Conservation (phyloP, 2,888 invertebrate species). For the Agrypnus murinus region DNA sequence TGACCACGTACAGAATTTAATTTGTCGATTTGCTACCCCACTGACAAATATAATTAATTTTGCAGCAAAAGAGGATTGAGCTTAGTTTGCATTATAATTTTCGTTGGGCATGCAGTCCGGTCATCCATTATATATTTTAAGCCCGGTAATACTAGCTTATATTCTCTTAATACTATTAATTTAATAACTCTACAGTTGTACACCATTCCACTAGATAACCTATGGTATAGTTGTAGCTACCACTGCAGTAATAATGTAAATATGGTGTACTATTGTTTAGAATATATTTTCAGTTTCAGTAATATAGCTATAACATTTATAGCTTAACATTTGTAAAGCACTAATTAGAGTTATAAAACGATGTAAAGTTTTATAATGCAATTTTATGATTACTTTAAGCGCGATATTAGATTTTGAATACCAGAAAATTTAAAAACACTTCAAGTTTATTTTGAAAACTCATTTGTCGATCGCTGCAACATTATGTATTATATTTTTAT, state of each 20-base stretch:
- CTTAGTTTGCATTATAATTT: constrained; percentile 57
- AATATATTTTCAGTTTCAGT: too few species aligned
- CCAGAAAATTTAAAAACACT: too few species aligned
- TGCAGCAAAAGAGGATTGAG: constrained; percentile 55
- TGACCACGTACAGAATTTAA: constrained; percentile 49
- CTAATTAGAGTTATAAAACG: too few species aligned
- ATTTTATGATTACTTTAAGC: too few species aligned
- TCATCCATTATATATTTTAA: constrained; percentile 50
- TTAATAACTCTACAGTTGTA: constrained; percentile 42
- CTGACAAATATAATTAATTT: constrained; percentile 58
- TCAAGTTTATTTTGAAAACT: too few species aligned
- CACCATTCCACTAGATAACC: constrained; percentile 17
- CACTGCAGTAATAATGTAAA: not conserved
- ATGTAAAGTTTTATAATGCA: too few species aligned
- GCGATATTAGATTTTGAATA: too few species aligned
- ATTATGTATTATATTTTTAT: too few species aligned
- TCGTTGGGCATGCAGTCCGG: constrained; percentile 49
- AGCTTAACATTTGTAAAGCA: too few species aligned
- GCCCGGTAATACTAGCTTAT: constrained; percentile 46
- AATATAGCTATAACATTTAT: too few species aligned
- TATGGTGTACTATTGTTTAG: too few species aligned
- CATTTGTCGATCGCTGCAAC: too few species aligned
- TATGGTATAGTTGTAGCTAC: not conserved
- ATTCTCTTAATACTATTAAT: constrained; percentile 49
- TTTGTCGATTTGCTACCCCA: constrained; percentile 56